A percentile compares a stretch with the other conserved stretches of the same genome.
Evolutionary conservation across 2,113 vertebrate species (phyloP).

Genomic region (Rafetus swinhoei): DNA sequence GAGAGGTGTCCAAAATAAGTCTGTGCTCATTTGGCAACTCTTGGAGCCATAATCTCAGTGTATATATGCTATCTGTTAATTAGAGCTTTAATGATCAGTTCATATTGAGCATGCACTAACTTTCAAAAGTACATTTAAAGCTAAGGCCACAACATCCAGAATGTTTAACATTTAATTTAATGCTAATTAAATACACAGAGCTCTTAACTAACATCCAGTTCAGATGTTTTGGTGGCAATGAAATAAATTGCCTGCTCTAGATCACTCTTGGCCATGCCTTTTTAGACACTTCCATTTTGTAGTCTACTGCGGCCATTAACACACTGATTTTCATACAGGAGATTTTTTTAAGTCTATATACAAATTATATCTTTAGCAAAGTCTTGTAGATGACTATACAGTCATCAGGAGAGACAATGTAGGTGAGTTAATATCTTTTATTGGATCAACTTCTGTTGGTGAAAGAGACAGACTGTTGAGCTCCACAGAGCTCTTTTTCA

Average conservation of each 20-base stretch:
- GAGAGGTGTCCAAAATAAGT: background rate
- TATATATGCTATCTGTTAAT: constrained; percentile 56
- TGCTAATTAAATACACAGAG: constrained; percentile 66
- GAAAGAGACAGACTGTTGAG: background rate
- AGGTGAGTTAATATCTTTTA: background rate
- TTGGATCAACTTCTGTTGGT: background rate
- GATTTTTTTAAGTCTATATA: background rate
- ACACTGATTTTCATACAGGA: background rate
- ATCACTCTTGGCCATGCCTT: background rate
- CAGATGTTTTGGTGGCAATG: constrained; percentile 41
- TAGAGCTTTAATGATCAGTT: constrained; percentile 46
- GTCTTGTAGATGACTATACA: background rate
- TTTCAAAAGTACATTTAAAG: constrained; percentile 48
- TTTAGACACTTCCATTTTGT: background rate
- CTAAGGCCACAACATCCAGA: constrained; percentile 36
- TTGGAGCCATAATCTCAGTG: constrained; percentile 30
- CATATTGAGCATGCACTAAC: constrained; percentile 17
- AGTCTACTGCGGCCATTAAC: background rate
- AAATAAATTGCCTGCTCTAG: constrained; percentile 37
- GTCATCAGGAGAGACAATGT: background rate
- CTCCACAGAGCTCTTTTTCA: background rate
- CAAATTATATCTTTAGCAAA: background rate
- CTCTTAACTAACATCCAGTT: constrained; percentile 57
- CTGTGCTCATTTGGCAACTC: constrained; percentile 53
- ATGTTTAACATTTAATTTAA: background rate